Percentiles rank a stretch among this genome's conserved stretches.
Conservation (phyloP, 2,888 invertebrate genomes). For the Anthoptus insignis region DNA sequence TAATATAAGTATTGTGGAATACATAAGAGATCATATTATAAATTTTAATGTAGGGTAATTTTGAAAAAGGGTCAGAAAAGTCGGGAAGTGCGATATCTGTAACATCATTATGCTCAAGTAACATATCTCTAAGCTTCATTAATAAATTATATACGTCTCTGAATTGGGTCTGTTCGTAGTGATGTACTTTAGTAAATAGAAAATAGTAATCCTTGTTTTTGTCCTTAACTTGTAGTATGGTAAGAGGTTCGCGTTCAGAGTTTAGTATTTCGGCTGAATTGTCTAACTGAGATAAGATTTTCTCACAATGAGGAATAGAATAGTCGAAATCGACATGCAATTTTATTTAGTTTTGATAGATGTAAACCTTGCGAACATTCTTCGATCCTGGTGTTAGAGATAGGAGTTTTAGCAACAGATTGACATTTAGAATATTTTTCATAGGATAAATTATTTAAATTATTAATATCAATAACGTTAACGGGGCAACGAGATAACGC, state of each 20-base stretch:
- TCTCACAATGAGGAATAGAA: not conserved
- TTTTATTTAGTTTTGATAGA: not conserved
- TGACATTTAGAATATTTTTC: slow-evolving; percentile 9
- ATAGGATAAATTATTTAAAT: not conserved
- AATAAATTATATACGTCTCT: slow-evolving; percentile 35
- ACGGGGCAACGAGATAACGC: slow-evolving; percentile 22
- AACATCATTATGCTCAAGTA: not conserved
- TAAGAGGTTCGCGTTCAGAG: slow-evolving; percentile 15
- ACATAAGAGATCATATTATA: too few species aligned
- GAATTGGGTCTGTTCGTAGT: slow-evolving; percentile 39
- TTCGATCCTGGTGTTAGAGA: slow-evolving; percentile 21
- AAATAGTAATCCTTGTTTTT: slow-evolving; percentile 34
- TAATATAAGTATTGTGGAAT: slow-evolving; percentile 47
- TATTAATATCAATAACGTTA: not conserved
- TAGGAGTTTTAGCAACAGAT: slow-evolving; percentile 17
- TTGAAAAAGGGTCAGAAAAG: slow-evolving; percentile 1
- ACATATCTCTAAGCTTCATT: slow-evolving; percentile 17
- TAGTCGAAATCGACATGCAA: not conserved
- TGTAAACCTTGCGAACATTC: slow-evolving; percentile 19
- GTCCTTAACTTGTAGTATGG: slow-evolving; percentile 2
- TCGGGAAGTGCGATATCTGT: slow-evolving; percentile 1
- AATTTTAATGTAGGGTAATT: too few species aligned
- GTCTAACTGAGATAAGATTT: not conserved
- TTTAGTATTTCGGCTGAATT: not conserved
- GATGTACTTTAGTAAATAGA: slow-evolving; percentile 38